Evolutionary conservation across 2,113 vertebrate genomes (phyloP).

Genomic region (Syngnathoides biaculeatus): DNA sequence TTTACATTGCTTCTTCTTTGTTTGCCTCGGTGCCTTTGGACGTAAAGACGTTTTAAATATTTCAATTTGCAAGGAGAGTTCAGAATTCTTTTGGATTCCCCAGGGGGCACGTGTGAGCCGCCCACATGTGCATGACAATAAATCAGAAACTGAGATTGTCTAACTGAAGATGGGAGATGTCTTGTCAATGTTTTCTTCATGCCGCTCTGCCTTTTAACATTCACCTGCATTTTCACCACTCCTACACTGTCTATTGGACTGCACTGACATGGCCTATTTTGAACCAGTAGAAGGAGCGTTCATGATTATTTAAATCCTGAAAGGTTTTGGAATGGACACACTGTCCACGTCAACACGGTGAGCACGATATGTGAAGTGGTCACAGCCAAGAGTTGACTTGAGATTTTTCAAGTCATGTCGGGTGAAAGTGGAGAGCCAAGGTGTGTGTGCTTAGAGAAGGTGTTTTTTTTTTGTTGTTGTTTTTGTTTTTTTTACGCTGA

Average conservation of each 20-base stretch:
- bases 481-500: slow-evolving; percentile 6
- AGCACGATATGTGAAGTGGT: slow-evolving; percentile 25
- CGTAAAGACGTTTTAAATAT: slow-evolving; percentile 21
- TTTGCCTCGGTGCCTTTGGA: slow-evolving; percentile 55
- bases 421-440: slow-evolving; percentile 4
- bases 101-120: slow-evolving; percentile 33
- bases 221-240: slow-evolving; percentile 22
- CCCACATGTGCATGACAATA: slow-evolving; percentile 28
- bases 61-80: slow-evolving; percentile 13
- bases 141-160: slow-evolving; percentile 26
- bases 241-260: slow-evolving; percentile 8
- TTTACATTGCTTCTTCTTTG: slow-evolving; percentile 23
- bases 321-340: slow-evolving; percentile 21
- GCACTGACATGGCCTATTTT: slow-evolving; percentile 6
- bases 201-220: slow-evolving; percentile 43
- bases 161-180: slow-evolving; percentile 8
- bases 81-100: slow-evolving; percentile 27
- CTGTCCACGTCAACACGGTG: slow-evolving; percentile 5
- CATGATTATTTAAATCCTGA: neutral
- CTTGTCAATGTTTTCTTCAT: slow-evolving; percentile 22
- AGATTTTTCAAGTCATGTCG: slow-evolving; percentile 17
- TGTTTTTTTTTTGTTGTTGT: too few species aligned
- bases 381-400: slow-evolving; percentile 20
- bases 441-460: slow-evolving; percentile 16
- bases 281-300: slow-evolving; percentile 27